Percentiles rank a stretch among this genome's conserved stretches.
Conservation (phyloP, 2,113 vertebrate species). For the Embiotoca jacksoni region DNA sequence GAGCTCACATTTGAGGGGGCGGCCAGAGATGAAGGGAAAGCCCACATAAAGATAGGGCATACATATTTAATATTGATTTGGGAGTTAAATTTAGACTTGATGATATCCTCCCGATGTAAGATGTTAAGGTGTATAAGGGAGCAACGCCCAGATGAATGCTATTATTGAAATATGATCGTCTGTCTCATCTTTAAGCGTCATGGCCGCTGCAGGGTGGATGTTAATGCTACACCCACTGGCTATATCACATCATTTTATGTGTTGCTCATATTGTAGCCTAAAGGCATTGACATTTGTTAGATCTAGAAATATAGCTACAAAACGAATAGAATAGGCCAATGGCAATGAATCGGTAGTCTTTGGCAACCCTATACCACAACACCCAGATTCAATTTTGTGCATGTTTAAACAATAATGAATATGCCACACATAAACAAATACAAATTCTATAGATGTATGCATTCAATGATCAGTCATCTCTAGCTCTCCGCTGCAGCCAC, state of each 20-base stretch:
- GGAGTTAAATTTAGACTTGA: background rate
- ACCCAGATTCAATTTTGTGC: background rate
- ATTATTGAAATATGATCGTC: background rate
- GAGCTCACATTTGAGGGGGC: conserved; percentile 67
- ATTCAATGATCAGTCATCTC: conserved; percentile 4
- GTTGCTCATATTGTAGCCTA: background rate
- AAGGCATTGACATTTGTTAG: too few species aligned
- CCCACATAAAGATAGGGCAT: conserved; percentile 59
- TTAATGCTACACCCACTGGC: background rate
- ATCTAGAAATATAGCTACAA: too few species aligned
- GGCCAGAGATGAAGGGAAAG: conserved; percentile 64
- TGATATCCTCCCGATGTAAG: conserved; percentile 7
- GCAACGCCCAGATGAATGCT: background rate
- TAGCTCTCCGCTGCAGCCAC: background rate
- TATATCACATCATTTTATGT: background rate
- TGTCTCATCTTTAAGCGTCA: conserved; percentile 3
- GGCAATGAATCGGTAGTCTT: background rate
- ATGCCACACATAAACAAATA: background rate
- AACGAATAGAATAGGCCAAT: background rate
- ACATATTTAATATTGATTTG: conserved; percentile 54
- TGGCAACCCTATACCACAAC: background rate
- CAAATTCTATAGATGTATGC: background rate
- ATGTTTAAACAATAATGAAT: background rate
- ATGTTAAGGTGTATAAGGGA: background rate
- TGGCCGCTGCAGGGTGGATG: background rate